A percentile compares a stretch with the other conserved stretches of the same genome.
phyloP scores from a whole-genome alignment of 2,888 invertebrate species.

The Brachyptera putata region DNA sequence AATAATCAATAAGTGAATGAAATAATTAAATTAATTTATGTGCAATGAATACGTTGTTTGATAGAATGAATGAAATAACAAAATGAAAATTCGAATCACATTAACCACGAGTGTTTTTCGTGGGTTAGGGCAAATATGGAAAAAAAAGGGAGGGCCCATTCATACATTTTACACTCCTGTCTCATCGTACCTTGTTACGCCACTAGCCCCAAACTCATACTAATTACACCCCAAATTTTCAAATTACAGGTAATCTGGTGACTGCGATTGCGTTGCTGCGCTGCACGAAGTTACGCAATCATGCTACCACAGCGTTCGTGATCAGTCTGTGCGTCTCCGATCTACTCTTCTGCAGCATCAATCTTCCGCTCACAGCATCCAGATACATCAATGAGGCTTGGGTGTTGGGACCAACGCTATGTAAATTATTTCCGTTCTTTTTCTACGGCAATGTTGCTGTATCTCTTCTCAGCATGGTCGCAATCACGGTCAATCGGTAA shows the following conservation, averaged over 20 bases:
- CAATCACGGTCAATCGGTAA: constrained; percentile 83
- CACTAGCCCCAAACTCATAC: too few species aligned
- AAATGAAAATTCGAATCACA: too few species aligned
- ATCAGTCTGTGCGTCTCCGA: constrained; percentile 82
- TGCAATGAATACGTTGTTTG: too few species aligned
- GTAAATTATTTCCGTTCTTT: constrained; percentile 80
- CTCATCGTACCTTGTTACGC: too few species aligned
- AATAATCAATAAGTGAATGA: too few species aligned
- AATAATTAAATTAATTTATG: too few species aligned
- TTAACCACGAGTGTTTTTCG: too few species aligned
- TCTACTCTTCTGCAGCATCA: constrained; percentile 77
- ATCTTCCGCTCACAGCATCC: constrained; percentile 78
- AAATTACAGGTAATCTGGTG: constrained; percentile 74
- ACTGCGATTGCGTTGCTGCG: constrained; percentile 74
- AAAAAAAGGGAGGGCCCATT: too few species aligned
- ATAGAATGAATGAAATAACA: too few species aligned
- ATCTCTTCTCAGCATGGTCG: constrained; percentile 82
- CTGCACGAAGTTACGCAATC: constrained; percentile 71
- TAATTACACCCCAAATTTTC: too few species aligned
- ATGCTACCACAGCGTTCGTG: constrained; percentile 85
- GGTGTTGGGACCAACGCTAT: constrained; percentile 72
- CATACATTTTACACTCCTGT: too few species aligned
- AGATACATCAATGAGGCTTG: constrained; percentile 77
- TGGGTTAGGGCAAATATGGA: too few species aligned
- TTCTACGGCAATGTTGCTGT: constrained; percentile 89